phyloP scores from a whole-genome alignment of 35 echinoderm and acorn worm species.

The Antedon bifida region DNA sequence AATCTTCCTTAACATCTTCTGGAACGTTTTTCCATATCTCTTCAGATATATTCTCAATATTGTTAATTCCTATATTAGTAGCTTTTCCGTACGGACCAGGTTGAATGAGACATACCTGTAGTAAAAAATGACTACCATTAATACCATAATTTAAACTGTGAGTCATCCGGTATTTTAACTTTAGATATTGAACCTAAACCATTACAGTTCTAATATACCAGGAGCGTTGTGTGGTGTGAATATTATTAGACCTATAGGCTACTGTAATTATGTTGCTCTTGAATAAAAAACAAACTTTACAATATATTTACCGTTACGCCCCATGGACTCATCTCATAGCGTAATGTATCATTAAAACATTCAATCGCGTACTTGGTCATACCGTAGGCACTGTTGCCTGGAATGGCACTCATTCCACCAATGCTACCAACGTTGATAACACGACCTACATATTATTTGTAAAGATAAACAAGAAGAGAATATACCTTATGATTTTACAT shows the following conservation, averaged over 20 bases:
- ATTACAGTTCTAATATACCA: too few species aligned
- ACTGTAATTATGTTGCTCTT: too few species aligned
- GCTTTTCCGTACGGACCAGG: conserved; percentile 18
- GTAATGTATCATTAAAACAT: not conserved
- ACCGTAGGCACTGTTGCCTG: not conserved
- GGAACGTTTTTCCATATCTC: conserved; percentile 9
- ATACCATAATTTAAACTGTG: too few species aligned
- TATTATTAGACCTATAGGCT: too few species aligned
- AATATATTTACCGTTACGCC: not conserved
- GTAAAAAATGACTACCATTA: too few species aligned
- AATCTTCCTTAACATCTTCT: conserved; percentile 10
- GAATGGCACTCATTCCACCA: not conserved
- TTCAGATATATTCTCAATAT: not conserved
- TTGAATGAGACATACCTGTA: conserved; percentile 21
- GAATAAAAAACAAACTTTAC: too few species aligned
- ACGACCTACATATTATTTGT: too few species aligned
- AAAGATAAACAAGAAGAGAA: too few species aligned
- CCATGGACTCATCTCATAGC: not conserved
- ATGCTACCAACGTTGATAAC: not conserved
- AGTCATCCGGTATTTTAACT: too few species aligned
- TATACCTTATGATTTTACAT: too few species aligned
- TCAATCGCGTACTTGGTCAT: conserved; percentile 4
- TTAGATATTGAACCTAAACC: too few species aligned
- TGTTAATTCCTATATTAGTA: conserved; percentile 10
- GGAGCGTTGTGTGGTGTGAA: too few species aligned